A percentile compares a stretch with the other conserved stretches of the same genome.
Conservation (phyloP, 2,888 invertebrate species). For the Eupeodes latifasciatus region DNA sequence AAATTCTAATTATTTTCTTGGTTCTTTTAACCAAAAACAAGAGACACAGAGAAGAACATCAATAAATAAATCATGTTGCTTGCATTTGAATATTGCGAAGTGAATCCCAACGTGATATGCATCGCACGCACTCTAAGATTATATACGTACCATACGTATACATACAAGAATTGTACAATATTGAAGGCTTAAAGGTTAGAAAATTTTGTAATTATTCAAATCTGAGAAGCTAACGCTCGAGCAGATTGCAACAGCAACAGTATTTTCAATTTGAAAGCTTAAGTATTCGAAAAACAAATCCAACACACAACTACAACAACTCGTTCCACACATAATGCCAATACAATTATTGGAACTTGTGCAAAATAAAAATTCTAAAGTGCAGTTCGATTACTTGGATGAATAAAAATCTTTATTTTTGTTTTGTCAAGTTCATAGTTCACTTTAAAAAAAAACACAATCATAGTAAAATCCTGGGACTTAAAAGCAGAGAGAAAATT, state of each 20-base stretch:
- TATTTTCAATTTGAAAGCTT: background rate
- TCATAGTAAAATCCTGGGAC: too few species aligned
- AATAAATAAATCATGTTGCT: background rate
- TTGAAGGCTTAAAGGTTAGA: background rate
- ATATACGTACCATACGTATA: too few species aligned
- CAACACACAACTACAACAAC: background rate
- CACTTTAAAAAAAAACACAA: background rate
- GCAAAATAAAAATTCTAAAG: background rate
- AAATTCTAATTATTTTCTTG: constrained; percentile 29
- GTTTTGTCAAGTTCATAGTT: background rate
- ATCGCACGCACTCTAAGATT: too few species aligned
- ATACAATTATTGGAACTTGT: background rate
- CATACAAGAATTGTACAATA: too few species aligned
- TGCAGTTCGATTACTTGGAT: background rate
- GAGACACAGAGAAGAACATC: background rate
- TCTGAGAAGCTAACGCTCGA: background rate
- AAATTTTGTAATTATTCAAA: constrained; percentile 12
- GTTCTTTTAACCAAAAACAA: background rate
- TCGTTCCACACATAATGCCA: background rate
- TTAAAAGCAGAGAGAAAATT: background rate
- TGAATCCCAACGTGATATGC: background rate
- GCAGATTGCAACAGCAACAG: background rate
- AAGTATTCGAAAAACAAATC: background rate
- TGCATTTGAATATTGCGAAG: background rate
- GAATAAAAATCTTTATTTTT: background rate